A percentile compares a stretch with the other conserved stretches of the same genome.
Conservation (phyloP, 2,888 invertebrate genomes). For the Pheosia gnoma region DNA sequence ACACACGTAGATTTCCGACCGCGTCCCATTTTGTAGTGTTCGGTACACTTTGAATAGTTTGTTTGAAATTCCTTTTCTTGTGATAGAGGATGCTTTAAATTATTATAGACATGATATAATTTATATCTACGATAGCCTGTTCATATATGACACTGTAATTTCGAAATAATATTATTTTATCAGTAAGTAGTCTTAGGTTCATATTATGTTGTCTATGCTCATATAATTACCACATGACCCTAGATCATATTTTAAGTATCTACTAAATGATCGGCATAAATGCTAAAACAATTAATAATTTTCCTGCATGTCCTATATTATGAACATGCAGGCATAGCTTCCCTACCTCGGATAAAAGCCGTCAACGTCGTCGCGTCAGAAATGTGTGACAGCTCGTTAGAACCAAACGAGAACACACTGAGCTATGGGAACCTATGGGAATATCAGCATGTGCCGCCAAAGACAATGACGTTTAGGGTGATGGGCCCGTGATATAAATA, state of each 20-base stretch:
- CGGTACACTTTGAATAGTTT: too few relatives aligned
- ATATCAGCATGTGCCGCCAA: slow-evolving; percentile 38
- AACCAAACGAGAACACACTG: slow-evolving; percentile 32
- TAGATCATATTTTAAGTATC: too few relatives aligned
- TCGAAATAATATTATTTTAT: too few relatives aligned
- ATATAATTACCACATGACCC: too few relatives aligned
- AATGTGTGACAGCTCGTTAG: slow-evolving; percentile 60
- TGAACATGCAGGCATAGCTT: not conserved
- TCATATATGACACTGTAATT: too few relatives aligned
- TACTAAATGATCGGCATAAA: too few relatives aligned
- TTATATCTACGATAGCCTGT: too few relatives aligned
- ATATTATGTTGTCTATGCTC: too few relatives aligned
- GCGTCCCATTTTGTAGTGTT: not conserved
- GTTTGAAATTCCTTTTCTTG: too few relatives aligned
- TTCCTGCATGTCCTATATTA: not conserved
- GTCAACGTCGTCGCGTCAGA: slow-evolving; percentile 47
- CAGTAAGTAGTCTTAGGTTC: too few relatives aligned
- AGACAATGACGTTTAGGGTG: slow-evolving; percentile 15
- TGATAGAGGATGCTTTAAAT: too few relatives aligned
- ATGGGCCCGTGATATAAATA: slow-evolving; percentile 8
- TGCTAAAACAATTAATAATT: not conserved
- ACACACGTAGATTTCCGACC: slow-evolving; percentile 8
- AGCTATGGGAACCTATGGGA: slow-evolving; percentile 33
- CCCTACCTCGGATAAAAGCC: slow-evolving; percentile 25
- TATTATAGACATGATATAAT: too few relatives aligned